Evolutionary conservation across 2,113 vertebrate genomes (phyloP).

Genomic region (Sturnira hondurensis): DNA sequence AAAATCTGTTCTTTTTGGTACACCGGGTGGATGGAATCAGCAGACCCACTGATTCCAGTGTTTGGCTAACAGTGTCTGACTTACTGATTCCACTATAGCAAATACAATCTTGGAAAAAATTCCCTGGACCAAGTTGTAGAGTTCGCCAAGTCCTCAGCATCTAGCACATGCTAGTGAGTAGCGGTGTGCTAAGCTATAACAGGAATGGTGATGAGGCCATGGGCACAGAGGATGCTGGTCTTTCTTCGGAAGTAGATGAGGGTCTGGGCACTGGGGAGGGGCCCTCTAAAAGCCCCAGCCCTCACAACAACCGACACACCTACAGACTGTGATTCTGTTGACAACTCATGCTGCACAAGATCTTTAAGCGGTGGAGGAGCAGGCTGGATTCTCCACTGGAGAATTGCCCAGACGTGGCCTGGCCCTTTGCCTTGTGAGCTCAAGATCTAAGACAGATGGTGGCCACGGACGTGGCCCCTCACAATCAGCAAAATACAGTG

Average conservation of each 20-base stretch:
- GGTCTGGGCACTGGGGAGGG: background rate
- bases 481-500: background rate
- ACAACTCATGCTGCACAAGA: background rate
- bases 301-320: background rate
- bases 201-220: background rate
- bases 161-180: background rate
- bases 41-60: background rate
- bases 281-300: background rate
- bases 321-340: background rate
- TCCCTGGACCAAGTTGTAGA: background rate
- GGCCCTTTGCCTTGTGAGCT: background rate
- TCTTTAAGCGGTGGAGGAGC: background rate
- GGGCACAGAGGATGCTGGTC: background rate
- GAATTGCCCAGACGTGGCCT: background rate
- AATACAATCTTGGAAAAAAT: background rate
- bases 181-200: background rate
- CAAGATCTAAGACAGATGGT: constrained; percentile 5
- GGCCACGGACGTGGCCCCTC: accelerated
- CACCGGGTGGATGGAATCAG: background rate
- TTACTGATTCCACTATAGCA: background rate
- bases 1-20: background rate
- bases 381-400: background rate
- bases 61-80: background rate
- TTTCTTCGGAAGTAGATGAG: background rate
- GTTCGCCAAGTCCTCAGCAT: background rate